Evolutionary conservation across 2,797 vertebrate species (phyloP).

Genomic region (Xenopus petersii): DNA sequence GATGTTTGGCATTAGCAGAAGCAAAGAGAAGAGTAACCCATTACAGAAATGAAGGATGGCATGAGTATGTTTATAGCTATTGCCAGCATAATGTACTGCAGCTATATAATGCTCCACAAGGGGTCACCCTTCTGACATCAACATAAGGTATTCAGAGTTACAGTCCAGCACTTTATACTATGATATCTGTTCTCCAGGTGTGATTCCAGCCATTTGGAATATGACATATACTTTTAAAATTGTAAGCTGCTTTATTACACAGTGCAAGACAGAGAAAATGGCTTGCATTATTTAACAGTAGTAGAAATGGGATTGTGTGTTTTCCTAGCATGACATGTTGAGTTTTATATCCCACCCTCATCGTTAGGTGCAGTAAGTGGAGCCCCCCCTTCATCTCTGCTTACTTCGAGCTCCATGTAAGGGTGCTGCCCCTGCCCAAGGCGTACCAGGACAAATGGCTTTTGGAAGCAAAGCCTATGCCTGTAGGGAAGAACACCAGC

Average conservation of each 20-base stretch:
- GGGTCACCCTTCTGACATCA: conserved; percentile 9
- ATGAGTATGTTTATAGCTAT: too few species aligned
- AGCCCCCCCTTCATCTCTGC: not conserved
- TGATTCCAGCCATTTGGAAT: not conserved
- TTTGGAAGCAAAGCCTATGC: conserved; percentile 39
- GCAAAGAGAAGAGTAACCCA: too few species aligned
- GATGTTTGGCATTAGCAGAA: too few species aligned
- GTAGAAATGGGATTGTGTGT: conserved; percentile 11
- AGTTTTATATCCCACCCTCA: conserved; percentile 8
- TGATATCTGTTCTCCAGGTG: not conserved
- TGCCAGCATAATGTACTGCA: not conserved
- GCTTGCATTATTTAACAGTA: conserved; percentile 27
- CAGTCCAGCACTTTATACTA: not conserved
- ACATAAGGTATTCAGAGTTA: not conserved
- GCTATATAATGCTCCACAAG: conserved; percentile 1
- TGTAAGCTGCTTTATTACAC: conserved; percentile 26
- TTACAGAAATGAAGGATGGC: too few species aligned
- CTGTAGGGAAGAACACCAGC: conserved; percentile 41
- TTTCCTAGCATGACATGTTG: conserved; percentile 33
- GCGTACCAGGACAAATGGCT: conserved; percentile 41
- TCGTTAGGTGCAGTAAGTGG: conserved; percentile 12
- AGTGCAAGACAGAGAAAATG: conserved; percentile 11
- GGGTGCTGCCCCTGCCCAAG: conserved; percentile 21
- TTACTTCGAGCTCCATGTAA: conserved; percentile 19
- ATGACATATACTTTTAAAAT: conserved; percentile 24